Base-by-base conservation (phyloP, 2,797 vertebrate genomes). In the Rhinophrynus dorsalis region DNA sequence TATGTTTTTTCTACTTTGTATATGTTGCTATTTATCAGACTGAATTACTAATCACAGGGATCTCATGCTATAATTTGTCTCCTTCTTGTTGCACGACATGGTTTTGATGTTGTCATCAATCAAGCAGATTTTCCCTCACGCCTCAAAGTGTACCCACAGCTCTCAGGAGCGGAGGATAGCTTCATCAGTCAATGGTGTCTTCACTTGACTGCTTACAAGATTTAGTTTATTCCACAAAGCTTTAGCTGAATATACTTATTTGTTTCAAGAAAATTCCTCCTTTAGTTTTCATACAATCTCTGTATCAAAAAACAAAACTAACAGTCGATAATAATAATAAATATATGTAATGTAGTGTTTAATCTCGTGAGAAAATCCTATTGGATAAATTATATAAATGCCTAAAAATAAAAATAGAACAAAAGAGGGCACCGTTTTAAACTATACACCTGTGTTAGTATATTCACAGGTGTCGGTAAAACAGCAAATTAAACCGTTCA, bases 161-260 rank as follows among this genome's bases (percentile, higher is more conserved):
- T 33, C 29, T 33, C 52, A 55, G 3, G 17, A 33, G 35, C 20
- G 35, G 9, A 29, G 15, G 3, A 55, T 55, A 55, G 17, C 52
- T 32, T 52, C 27, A 52, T 52, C 50, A 52, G 50, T 55, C 52
- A 55, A 20, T 55, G 17, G 10, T 55, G 5, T 8, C 29, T 55
- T 33, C 30, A 30, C 15, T 17, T 35, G 29, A 55, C 30, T 55
- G 29, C 52, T 33, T 35, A 33, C 10, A 55, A 10, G 30, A 20
- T 11, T 13, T 9, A 18, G 18, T 30, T 20, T 33, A 55, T 17
- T 55, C 50, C 26, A n/a, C 6, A 32, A 30, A 52, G 30, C 3
- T 33, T 35, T 3, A 3, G n/a, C 6, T 15, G 7, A 13, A 30
- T 52, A 17, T 11, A 32, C 5, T 27, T 13, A 13, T 27, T 11